Base-by-base conservation (phyloP, 2,113 vertebrate genomes). In the Onychostoma macrolepis region DNA sequence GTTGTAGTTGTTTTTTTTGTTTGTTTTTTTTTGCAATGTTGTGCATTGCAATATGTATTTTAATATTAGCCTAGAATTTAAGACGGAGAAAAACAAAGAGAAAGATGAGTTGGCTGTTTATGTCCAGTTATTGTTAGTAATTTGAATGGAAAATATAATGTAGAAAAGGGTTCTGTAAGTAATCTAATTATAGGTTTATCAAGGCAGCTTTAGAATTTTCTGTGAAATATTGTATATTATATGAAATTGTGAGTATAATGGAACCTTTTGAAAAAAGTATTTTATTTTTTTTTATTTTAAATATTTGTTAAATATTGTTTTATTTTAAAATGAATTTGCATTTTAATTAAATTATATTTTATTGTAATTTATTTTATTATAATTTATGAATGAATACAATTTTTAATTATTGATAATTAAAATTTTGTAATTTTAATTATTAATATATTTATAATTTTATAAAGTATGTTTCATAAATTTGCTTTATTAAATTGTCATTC, bases 41-140 rank as follows among this genome's bases (percentile, higher is more conserved):
- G 19, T 41, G 6, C 6, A 41, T 4, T 80, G 21, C 1, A 26
- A 26, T 11, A n/a, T 74, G 36, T 10, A 41, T 41, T 41, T 41
- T 24, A 41, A 72, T 41, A 41, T 61, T n/a, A n/a, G n/a, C n/a
- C n/a, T n/a, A 61, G 0, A 58, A 58, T 24, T 58, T 58, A 58
- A n/a, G 21, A 58, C 21, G 4, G 74, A 43, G 4, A 28, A 43
- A 28, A 7, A 28, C 43, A 50, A 50, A 65, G 11, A 17, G 24
- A 67, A 72, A 80, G 41, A 69, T 87, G 72, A 79, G 41, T 72
- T 17, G 13, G 33, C 61, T 26, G 36, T 85, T 69, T 85, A 43
- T 85, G 67, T 87, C 28, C 43, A 26, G 38, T 43, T 38, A 43
- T 26, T 71, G 30, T 71, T 71, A 71, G 33, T 38, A 17, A 71